Evolutionary conservation across 2,113 vertebrate genomes (phyloP), one percentile per base, ranked within the genome.

Genomic region (Pardalotus punctatus): DNA sequence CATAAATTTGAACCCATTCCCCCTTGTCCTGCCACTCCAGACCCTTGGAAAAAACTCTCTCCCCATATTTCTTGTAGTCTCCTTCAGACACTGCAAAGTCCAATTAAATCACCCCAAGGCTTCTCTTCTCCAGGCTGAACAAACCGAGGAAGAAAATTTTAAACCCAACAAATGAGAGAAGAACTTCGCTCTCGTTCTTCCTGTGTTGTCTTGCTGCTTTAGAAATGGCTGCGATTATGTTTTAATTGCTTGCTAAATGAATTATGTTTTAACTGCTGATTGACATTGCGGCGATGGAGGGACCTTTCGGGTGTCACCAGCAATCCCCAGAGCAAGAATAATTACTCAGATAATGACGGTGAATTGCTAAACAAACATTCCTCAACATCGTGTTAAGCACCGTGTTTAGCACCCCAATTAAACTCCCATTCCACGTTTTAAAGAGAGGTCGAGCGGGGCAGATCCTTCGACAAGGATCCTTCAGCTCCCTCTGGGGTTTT

Each of bases 281-380:
- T 48, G 22, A 43, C 16, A 43, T 42, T 3, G 27, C 4, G 60
- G 29, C 79, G 56, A 76, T 9, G 5, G 29, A 87, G 56, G 33
- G 74, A 21, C 70, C n/a, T 78, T 29, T 61, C 14, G 12, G 50
- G 11, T 57, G 74, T 82, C 85, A 84, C 48, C 86, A 58, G 73
- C 51, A 85, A 33, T n/a, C 48, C 57, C 33, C 78, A 28, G 62
- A 69, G 57, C 78, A 45, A 35, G 36, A 85, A 9, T 31, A 43
- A 96, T 92, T 94, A 72, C 21, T 12, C 43, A 60, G 66, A 9
- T 28, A 64, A 94, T n/a, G 48, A 65, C 22, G 16, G 3, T 5
- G 31, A 90, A 82, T 88, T 86, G 67, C 53, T 72, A 35, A 69
- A 31, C 24, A 86, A 94, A 95, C 71, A 86, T 19, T 72, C 29